These are phyloP conservation scores for Lophotriccus pileatus DNA, from an alignment of 2,797 vertebrate species.

Conservation along the genomic window DNA sequence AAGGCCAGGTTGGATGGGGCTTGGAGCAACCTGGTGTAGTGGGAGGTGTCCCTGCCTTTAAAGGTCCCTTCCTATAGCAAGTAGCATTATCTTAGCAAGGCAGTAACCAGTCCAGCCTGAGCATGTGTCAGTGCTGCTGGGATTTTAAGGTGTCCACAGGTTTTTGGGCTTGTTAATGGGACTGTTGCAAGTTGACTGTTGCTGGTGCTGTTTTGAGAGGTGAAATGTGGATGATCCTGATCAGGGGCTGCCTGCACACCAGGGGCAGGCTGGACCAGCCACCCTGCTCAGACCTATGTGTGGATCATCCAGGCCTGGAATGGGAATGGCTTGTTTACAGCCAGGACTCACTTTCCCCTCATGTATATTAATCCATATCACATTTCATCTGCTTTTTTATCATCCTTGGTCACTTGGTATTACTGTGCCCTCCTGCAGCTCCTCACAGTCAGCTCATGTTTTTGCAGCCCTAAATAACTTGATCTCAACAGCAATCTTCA, in stretches of 20 bases:
- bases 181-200: not conserved
- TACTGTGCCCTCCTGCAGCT: not conserved
- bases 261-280: not conserved
- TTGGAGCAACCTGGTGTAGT: not conserved
- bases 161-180: not conserved
- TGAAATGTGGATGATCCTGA: not conserved
- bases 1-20: not conserved
- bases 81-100: not conserved
- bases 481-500: not conserved
- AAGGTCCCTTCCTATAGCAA: not conserved
- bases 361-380: not conserved
- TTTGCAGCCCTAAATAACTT: not conserved
- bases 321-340: not conserved
- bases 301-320: not conserved
- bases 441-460: not conserved
- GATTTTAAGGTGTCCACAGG: not conserved
- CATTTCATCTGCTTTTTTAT: not conserved
- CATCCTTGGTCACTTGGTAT: not conserved
- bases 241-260: not conserved
- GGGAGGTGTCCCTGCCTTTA: not conserved
- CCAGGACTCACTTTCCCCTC: not conserved
- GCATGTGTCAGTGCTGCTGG: not conserved
- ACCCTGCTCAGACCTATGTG: not conserved
- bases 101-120: not conserved
- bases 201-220: not conserved